Evolutionary conservation across 2,888 invertebrate genomes (phyloP).

Genomic region (Aspidiotus rigidus): DNA sequence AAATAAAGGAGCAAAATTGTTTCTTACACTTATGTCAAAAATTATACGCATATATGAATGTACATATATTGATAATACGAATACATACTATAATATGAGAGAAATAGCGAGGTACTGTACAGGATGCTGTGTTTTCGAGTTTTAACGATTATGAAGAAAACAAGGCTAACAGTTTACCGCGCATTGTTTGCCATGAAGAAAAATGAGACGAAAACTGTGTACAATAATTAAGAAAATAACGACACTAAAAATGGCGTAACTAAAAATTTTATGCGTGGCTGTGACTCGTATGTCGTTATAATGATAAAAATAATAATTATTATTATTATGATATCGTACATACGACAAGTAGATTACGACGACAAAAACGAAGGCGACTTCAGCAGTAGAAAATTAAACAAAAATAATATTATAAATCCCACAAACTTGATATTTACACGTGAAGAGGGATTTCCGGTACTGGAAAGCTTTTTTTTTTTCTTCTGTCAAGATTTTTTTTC

Average conservation of each 20-base stretch:
- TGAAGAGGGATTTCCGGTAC: no score
- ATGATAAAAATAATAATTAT: no score
- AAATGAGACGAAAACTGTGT: slow-evolving; percentile 5
- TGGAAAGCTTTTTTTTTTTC: no score
- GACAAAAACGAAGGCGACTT: slow-evolving; percentile 1
- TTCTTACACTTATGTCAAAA: no score
- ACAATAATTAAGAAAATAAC: slow-evolving; percentile 6
- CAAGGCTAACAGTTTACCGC: slow-evolving; percentile 6
- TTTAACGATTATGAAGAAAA: background rate
- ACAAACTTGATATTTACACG: no score
- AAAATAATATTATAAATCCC: no score
- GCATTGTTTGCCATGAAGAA: slow-evolving; percentile 3
- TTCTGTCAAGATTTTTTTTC: no score
- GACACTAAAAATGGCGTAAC: slow-evolving; percentile 13
- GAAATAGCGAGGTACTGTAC: background rate
- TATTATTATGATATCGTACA: no score
- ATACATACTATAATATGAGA: background rate
- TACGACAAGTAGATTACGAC: background rate
- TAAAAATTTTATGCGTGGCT: background rate
- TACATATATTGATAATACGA: background rate
- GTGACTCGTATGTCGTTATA: no score
- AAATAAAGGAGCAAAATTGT: no score
- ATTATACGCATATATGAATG: no score
- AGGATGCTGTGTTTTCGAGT: slow-evolving; percentile 2
- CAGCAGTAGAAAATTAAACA: background rate